These are phyloP conservation scores for Speoplatyrhinus poulsoni DNA, from an alignment of 2,113 vertebrate species.

Conservation along the genomic window DNA sequence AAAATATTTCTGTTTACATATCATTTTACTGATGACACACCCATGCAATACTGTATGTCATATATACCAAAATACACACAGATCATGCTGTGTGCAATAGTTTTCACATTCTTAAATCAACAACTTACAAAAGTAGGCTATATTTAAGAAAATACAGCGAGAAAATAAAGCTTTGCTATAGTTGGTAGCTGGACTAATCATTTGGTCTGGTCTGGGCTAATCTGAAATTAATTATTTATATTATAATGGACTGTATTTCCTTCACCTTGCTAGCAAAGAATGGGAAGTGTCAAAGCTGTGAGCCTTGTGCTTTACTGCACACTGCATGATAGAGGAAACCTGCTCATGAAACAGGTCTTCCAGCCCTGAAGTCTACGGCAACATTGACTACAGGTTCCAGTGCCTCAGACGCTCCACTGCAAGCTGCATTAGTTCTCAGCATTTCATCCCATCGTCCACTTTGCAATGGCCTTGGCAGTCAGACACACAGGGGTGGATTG, in stretches of 20 bases:
- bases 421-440: conserved; percentile 1
- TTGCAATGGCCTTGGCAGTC: conserved; percentile 9
- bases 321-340: no score
- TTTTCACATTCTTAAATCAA: background rate
- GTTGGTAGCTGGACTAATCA: conserved; percentile 35
- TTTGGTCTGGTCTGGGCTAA: conserved; percentile 24
- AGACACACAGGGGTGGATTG: conserved; percentile 4
- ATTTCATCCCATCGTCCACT: background rate
- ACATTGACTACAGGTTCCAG: no score
- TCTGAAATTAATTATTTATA: background rate
- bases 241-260: conserved; percentile 11
- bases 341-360: no score
- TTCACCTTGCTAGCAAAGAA: conserved; percentile 9
- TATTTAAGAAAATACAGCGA: conserved; percentile 10
- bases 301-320: no score
- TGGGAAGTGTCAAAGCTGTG: no score
- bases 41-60: background rate
- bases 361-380: no score
- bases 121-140: conserved; percentile 26
- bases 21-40: background rate
- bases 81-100: conserved; percentile 11
- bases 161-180: conserved; percentile 23
- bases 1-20: background rate
- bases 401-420: no score
- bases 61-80: background rate